A percentile compares a stretch with the other conserved stretches of the same genome.
phyloP scores from a whole-genome alignment of 1,140 invertebrate genomes.

The Meloidogyne exigua region DNA sequence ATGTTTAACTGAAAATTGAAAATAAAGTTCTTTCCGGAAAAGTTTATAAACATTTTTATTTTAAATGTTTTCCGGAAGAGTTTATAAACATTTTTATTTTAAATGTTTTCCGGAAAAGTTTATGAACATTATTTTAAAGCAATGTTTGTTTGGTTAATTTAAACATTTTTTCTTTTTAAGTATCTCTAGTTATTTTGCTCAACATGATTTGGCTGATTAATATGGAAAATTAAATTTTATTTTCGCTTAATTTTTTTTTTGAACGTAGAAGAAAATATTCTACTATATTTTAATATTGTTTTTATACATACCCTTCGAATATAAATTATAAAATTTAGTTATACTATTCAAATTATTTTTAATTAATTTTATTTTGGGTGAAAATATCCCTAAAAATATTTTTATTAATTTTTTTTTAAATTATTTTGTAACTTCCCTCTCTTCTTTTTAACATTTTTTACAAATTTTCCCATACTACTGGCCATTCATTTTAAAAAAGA shows the following conservation, averaged over 20 bases:
- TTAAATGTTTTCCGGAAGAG: not conserved
- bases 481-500: too few relatives aligned
- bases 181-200: slow-evolving; percentile 40
- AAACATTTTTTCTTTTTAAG: too few relatives aligned
- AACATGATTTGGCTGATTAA: slow-evolving; percentile 38
- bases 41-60: too few relatives aligned
- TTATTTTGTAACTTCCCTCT: not conserved
- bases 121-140: too few relatives aligned
- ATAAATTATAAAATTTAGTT: too few relatives aligned
- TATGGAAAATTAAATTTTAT: not conserved
- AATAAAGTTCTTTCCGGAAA: too few relatives aligned
- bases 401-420: not conserved
- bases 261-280: too few relatives aligned
- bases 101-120: too few relatives aligned
- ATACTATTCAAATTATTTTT: too few relatives aligned
- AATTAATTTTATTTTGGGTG: not conserved
- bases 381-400: not conserved
- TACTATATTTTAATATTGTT: not conserved
- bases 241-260: not conserved
- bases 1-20: too few relatives aligned
- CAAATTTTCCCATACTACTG: not conserved
- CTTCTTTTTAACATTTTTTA: not conserved
- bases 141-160: not conserved
- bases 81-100: too few relatives aligned
- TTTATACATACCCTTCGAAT: not conserved